Conservation (phyloP, 2,888 invertebrate species). For the Ischnus inquisitorius region DNA sequence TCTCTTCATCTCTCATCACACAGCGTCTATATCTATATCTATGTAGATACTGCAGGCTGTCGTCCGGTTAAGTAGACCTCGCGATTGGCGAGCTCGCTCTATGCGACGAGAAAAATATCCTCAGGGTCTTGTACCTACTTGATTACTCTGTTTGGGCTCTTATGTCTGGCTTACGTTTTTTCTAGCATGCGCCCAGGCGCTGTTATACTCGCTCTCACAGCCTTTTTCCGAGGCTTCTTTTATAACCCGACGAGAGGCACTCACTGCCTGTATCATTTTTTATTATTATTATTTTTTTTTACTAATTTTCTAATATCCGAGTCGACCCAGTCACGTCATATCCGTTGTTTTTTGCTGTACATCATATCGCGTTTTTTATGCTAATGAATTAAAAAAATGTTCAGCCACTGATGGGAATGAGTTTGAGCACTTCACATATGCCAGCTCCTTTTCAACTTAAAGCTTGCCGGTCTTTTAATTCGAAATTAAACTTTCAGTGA, state of each 20-base stretch:
- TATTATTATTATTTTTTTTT: not conserved
- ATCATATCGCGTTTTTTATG: not conserved
- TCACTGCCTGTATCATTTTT: not conserved
- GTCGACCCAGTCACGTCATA: not conserved
- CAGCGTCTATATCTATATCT: not conserved
- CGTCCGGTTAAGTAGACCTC: conserved; percentile 2
- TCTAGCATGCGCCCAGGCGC: not conserved
- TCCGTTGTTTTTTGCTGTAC: conserved; percentile 15
- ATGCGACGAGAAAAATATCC: conserved; percentile 1
- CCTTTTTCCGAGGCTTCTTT: conserved; percentile 1
- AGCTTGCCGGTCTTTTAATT: no score
- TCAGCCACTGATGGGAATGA: not conserved
- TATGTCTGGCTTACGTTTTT: not conserved
- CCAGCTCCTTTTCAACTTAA: no score
- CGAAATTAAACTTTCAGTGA: no score
- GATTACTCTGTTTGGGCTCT: conserved; percentile 7
- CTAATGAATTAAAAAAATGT: not conserved
- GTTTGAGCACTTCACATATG: no score
- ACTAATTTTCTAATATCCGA: not conserved
- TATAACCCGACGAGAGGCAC: not conserved
- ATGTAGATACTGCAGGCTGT: not conserved
- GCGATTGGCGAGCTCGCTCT: not conserved
- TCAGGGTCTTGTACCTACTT: not conserved
- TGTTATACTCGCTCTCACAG: not conserved
- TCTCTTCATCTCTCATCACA: not conserved